A percentile compares a stretch with the other conserved stretches of the same genome.
phyloP scores from a whole-genome alignment of 2,113 vertebrate genomes.

The Telmatochromis bifrenatus region DNA sequence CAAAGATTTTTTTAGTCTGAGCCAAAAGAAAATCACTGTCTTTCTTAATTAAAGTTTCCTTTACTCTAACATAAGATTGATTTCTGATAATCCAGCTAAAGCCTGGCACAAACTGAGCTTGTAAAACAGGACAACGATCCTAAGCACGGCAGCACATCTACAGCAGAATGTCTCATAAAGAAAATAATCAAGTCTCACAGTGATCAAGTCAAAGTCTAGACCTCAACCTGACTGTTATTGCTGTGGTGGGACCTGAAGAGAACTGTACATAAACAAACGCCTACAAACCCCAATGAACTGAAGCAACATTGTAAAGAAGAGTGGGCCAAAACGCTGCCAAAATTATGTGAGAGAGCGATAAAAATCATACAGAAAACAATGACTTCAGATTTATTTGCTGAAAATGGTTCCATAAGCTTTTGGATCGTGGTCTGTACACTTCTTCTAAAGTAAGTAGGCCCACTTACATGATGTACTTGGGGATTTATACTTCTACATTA shows the following conservation, averaged over 20 bases:
- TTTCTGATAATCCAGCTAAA: not conserved
- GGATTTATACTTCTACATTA: not conserved
- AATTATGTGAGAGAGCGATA: not conserved
- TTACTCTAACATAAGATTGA: not conserved
- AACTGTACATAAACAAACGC: rapidly evolving
- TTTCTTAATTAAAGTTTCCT: not conserved
- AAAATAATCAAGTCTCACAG: not conserved
- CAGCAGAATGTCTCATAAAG: not conserved
- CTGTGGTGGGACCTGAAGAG: not conserved
- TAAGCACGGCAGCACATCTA: not conserved
- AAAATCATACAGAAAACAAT: not conserved
- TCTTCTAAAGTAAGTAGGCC: not conserved
- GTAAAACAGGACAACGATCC: not conserved
- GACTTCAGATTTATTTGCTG: not conserved
- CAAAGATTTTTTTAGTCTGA: not conserved
- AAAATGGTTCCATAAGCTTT: not conserved
- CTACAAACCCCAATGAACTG: not conserved
- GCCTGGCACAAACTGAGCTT: not conserved
- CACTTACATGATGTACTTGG: not conserved
- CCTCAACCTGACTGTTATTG: not conserved
- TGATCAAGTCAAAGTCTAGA: not conserved
- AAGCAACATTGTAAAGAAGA: not conserved
- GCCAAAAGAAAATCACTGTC: not conserved
- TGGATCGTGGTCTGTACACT: not conserved
- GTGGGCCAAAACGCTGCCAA: not conserved